phyloP scores from a whole-genome alignment of 2,888 invertebrate genomes.

The Coenonympha arcania region DNA sequence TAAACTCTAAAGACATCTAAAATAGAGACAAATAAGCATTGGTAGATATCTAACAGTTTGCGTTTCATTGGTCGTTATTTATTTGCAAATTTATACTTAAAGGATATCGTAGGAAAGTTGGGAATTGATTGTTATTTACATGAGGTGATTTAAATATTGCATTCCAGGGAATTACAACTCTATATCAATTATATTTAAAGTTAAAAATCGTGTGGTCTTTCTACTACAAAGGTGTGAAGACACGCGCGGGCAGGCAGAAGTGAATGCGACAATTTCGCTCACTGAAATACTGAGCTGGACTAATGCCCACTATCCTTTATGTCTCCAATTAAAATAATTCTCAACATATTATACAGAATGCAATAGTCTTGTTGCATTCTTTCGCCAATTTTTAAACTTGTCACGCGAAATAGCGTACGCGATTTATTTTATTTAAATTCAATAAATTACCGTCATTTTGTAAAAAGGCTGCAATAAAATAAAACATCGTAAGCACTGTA shows the following conservation, averaged over 20 bases:
- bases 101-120: constrained; percentile 53
- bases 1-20: constrained; percentile 7
- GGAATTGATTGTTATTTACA: constrained; percentile 52
- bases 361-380: constrained; percentile 26
- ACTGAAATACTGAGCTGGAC: constrained; percentile 55
- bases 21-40: constrained; percentile 24
- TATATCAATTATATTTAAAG: constrained; percentile 25
- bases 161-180: constrained; percentile 29
- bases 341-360: constrained; percentile 33
- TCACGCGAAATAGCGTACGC: constrained; percentile 1
- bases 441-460: not conserved
- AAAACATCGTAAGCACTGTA: not conserved
- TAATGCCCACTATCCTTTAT: constrained; percentile 58
- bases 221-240: constrained; percentile 54
- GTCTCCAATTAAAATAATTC: constrained; percentile 62
- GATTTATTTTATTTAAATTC: not conserved
- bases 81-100: constrained; percentile 63
- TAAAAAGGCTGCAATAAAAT: not conserved
- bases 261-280: constrained; percentile 64
- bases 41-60: constrained; percentile 22
- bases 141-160: constrained; percentile 28
- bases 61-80: constrained; percentile 38
- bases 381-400: constrained; percentile 16
- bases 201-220: constrained; percentile 26
- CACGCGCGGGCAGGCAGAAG: constrained; percentile 41